phyloP scores from a whole-genome alignment of 2,113 vertebrate genomes.

The Rynchops niger region DNA sequence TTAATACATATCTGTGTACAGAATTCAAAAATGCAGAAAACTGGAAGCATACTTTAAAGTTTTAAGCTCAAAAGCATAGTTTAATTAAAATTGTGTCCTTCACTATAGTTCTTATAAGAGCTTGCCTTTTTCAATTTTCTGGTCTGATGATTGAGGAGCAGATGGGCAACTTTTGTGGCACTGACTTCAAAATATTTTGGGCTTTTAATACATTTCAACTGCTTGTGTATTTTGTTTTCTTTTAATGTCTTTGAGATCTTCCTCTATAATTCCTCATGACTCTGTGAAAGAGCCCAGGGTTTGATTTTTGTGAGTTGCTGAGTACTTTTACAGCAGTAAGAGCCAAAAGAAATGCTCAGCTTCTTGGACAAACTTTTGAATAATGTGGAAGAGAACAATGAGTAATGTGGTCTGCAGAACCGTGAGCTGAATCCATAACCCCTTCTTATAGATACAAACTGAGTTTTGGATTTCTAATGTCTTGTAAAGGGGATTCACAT shows the following conservation, averaged over 20 bases:
- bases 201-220: background rate
- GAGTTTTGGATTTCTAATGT: background rate
- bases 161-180: background rate
- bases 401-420: background rate
- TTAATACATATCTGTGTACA: background rate
- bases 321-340: background rate
- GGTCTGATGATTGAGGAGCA: slow-evolving; percentile 21
- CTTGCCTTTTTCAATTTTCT: slow-evolving; percentile 70
- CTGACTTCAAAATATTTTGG: background rate
- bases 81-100: slow-evolving; percentile 61
- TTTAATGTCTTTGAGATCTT: background rate
- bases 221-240: background rate
- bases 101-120: slow-evolving; percentile 38
- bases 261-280: background rate
- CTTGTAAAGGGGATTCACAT: background rate
- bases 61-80: slow-evolving; percentile 32
- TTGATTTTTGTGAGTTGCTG: background rate
- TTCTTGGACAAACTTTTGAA: background rate
- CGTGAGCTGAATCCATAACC: background rate
- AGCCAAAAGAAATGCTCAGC: background rate
- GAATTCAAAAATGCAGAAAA: slow-evolving; percentile 34
- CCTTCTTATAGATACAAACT: background rate
- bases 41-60: slow-evolving; percentile 45
- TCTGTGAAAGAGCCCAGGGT: background rate
- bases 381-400: background rate